Conservation (phyloP, 1,140 invertebrate genomes). For the Monochamus saltuarius region DNA sequence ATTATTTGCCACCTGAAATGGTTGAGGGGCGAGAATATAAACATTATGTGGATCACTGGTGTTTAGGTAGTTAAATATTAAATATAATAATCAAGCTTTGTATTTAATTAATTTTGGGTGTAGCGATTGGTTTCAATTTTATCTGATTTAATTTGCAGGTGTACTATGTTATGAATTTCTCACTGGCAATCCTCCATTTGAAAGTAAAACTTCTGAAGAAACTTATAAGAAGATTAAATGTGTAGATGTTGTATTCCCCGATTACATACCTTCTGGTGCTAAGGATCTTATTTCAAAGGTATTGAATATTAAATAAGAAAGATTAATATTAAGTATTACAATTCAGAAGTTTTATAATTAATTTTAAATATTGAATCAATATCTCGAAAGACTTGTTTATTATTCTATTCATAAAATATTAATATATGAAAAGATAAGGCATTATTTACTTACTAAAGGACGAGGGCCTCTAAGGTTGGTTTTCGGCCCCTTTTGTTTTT, state of each 20-base stretch:
- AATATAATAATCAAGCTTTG: not conserved
- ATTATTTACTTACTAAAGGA: too few relatives aligned
- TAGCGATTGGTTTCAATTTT: not conserved
- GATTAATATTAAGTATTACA: not conserved
- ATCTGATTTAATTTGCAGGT: conserved; percentile 26
- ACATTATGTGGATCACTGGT: conserved; percentile 85
- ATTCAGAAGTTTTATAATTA: not conserved
- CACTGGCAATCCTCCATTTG: conserved; percentile 92
- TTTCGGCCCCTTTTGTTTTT: too few relatives aligned
- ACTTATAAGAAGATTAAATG: conserved; percentile 83
- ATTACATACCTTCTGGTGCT: conserved; percentile 68
- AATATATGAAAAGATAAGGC: too few relatives aligned
- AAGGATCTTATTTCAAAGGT: conserved; percentile 86
- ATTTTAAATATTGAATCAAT: too few relatives aligned
- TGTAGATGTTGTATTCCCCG: conserved; percentile 75
- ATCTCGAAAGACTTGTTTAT: too few relatives aligned
- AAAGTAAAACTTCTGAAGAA: conserved; percentile 72
- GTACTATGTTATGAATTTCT: conserved; percentile 95
- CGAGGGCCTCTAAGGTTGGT: too few relatives aligned
- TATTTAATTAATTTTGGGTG: not conserved
- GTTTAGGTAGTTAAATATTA: conserved; percentile 64
- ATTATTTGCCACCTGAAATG: conserved; percentile 95
- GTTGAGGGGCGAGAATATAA: conserved; percentile 73
- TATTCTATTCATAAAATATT: too few relatives aligned
- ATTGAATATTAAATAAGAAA: conserved; percentile 29